A percentile compares a stretch with the other conserved stretches of the same genome.
These are phyloP conservation scores for Arctopsyche grandis DNA, from an alignment of 1,140 invertebrate species.

Conservation along the genomic window DNA sequence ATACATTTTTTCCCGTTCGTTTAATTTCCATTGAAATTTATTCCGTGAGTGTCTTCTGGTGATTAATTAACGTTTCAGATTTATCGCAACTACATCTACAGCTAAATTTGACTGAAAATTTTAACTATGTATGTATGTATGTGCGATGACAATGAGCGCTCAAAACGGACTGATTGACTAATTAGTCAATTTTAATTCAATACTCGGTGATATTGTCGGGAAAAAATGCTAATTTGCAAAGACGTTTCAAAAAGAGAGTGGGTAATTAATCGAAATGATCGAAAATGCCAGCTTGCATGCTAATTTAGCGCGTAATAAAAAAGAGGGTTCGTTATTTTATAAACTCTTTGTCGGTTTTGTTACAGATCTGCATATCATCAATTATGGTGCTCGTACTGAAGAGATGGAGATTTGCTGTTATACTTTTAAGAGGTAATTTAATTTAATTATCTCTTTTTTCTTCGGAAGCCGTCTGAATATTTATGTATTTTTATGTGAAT, in stretches of 20 bases:
- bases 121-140: too few species aligned
- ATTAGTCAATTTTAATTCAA: too few species aligned
- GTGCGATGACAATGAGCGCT: too few species aligned
- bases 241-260: background rate
- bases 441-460: background rate
- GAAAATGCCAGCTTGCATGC: background rate
- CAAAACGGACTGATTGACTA: too few species aligned
- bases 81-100: too few species aligned
- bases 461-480: background rate
- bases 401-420: background rate
- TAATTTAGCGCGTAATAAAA: background rate
- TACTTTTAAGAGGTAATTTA: constrained; percentile 1
- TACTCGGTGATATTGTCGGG: background rate
- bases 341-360: background rate
- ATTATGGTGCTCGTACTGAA: constrained; percentile 12
- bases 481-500: background rate
- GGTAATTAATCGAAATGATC: background rate
- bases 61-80: too few species aligned
- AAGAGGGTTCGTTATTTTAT: background rate
- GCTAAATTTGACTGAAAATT: too few species aligned
- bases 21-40: too few species aligned
- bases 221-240: background rate
- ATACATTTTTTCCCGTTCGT: background rate
- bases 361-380: constrained; percentile 18
- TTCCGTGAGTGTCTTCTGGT: too few species aligned